Conservation (phyloP, 1,140 invertebrate species). For the Euschistus heros region DNA sequence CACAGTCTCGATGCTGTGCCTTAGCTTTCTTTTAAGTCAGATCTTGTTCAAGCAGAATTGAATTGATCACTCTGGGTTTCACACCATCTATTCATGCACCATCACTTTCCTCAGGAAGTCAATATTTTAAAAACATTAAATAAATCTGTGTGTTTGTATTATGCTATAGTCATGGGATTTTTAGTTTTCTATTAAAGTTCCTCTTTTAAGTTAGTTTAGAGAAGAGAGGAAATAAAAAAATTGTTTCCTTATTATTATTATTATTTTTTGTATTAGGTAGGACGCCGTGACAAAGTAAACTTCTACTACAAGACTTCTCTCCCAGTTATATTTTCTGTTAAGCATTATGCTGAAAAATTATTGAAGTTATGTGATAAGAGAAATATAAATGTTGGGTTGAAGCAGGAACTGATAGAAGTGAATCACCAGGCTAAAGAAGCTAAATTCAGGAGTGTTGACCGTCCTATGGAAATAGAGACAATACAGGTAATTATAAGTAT, state of each 20-base stretch:
- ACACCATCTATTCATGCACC: too few species aligned
- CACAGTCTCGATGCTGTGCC: too few species aligned
- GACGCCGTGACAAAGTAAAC: conserved; percentile 57
- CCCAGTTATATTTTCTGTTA: conserved; percentile 83
- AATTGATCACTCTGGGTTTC: too few species aligned
- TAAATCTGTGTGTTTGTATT: too few species aligned
- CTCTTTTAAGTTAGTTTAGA: too few species aligned
- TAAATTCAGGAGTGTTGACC: conserved; percentile 65
- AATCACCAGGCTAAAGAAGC: conserved; percentile 58
- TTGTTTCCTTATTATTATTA: neutral
- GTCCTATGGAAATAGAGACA: conserved; percentile 39
- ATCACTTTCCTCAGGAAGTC: too few species aligned
- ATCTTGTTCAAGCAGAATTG: too few species aligned
- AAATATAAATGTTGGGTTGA: conserved; percentile 66
- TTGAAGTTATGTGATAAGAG: conserved; percentile 64
- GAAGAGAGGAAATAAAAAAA: too few species aligned
- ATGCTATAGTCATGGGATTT: too few species aligned
- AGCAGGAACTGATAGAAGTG: conserved; percentile 71
- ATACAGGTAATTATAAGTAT: conserved; percentile 38
- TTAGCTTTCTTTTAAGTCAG: too few species aligned
- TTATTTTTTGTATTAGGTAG: conserved; percentile 45
- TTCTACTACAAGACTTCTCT: conserved; percentile 79
- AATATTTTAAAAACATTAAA: too few species aligned
- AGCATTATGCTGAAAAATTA: conserved; percentile 85
- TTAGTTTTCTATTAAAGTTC: too few species aligned